phyloP scores from a whole-genome alignment of 64 coral and sea anemone genomes.

The Exaiptasia diaphana region DNA sequence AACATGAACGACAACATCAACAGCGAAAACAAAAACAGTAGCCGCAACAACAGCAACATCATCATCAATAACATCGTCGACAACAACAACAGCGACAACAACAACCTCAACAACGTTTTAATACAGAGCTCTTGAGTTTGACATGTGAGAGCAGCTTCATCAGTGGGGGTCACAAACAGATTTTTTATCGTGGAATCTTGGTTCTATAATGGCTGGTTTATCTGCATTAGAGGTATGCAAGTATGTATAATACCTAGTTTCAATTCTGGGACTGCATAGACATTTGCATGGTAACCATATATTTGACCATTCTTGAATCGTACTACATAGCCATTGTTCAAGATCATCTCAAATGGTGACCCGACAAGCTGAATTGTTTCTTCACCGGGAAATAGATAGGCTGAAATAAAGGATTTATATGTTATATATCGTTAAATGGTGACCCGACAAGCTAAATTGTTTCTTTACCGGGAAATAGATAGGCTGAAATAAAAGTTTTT shows the following conservation, averaged over 20 bases:
- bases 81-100: too few species aligned
- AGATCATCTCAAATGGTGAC: constrained; percentile 43
- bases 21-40: too few species aligned
- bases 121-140: too few species aligned
- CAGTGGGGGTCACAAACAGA: too few species aligned
- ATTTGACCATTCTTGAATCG: constrained; percentile 37
- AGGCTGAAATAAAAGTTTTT: neutral
- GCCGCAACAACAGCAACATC: too few species aligned
- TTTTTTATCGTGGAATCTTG: too few species aligned
- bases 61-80: too few species aligned
- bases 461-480: constrained; percentile 18
- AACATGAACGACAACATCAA: too few species aligned
- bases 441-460: constrained; percentile 42
- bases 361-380: constrained; percentile 48
- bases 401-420: neutral
- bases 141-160: too few species aligned
- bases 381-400: constrained; percentile 18
- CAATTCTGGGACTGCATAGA: constrained; percentile 35
- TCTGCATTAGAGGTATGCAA: too few species aligned
- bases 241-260: constrained; percentile 55
- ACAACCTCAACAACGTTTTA: too few species aligned
- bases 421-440: neutral
- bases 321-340: constrained; percentile 36
- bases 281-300: constrained; percentile 17
- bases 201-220: too few species aligned